Evolutionary conservation across 2,797 vertebrate species (phyloP).

Genomic region (Staurois parvus): DNA sequence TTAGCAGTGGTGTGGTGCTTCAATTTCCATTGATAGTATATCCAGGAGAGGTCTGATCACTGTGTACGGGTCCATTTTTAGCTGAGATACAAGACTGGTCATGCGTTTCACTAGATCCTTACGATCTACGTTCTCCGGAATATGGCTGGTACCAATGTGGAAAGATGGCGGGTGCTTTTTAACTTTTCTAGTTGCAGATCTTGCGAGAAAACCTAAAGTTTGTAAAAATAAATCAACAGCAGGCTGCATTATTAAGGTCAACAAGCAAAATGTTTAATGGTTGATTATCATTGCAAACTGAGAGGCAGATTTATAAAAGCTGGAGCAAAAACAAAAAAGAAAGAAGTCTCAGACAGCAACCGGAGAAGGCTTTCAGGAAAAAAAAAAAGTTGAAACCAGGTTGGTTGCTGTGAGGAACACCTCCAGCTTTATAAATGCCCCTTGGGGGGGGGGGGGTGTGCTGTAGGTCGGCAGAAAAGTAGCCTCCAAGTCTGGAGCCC

Average conservation of each 20-base stretch:
- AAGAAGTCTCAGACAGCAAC: too few relatives aligned
- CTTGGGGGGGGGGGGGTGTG: neutral
- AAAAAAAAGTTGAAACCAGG: neutral
- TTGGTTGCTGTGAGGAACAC: neutral
- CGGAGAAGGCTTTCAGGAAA: too few relatives aligned
- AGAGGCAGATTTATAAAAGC: constrained; percentile 1
- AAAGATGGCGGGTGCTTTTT: neutral
- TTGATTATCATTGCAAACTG: neutral
- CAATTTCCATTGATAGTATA: too few relatives aligned
- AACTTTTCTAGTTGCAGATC: neutral
- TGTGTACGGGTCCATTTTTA: neutral
- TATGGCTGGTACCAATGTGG: neutral
- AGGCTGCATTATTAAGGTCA: constrained; percentile 27
- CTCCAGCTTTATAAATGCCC: neutral
- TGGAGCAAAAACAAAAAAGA: neutral
- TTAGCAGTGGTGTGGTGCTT: too few relatives aligned
- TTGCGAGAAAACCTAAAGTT: neutral
- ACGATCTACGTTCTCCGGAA: neutral
- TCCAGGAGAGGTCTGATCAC: too few relatives aligned
- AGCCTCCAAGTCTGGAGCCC: constrained; percentile 45
- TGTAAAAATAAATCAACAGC: neutral
- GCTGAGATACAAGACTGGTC: too few relatives aligned
- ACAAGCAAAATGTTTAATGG: constrained; percentile 43
- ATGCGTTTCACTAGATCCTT: neutral
- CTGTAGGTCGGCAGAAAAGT: constrained; percentile 17